These are phyloP conservation scores for Netelia inedita DNA, from an alignment of 2,888 invertebrate genomes.

Conservation along the genomic window DNA sequence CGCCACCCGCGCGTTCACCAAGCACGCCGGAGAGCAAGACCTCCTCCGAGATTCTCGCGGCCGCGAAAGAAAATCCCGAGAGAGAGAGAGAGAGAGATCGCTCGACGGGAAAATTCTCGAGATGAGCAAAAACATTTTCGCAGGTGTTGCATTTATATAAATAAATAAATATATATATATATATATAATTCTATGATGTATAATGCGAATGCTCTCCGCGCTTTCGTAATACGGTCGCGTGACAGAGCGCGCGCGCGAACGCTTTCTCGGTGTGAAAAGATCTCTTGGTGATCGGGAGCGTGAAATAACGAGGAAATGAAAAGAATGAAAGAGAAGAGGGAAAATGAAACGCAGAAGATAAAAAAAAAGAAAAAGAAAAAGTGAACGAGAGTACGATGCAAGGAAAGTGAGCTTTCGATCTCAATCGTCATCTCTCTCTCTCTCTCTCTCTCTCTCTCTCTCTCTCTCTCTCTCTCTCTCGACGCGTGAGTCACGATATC, in stretches of 20 bases:
- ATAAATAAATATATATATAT: background rate
- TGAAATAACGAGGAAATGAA: constrained; percentile 5
- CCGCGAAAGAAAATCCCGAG: constrained; percentile 12
- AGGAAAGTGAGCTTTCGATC: constrained; percentile 58
- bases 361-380: constrained; percentile 6
- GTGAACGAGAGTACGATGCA: background rate
- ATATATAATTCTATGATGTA: background rate
- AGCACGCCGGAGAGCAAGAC: constrained; percentile 37
- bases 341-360: background rate
- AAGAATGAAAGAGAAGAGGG: background rate
- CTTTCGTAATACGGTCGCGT: constrained; percentile 20
- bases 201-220: background rate
- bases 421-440: constrained; percentile 5
- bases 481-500: background rate
- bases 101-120: background rate
- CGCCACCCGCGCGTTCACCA: background rate
- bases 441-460: background rate
- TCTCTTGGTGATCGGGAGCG: constrained; percentile 2
- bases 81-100: background rate
- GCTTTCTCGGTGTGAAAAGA: background rate
- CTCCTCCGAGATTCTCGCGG: constrained; percentile 54
- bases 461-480: background rate
- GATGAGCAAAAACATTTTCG: constrained; percentile 41
- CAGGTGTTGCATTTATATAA: constrained; percentile 14
- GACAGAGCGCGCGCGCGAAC: constrained; percentile 3